Evolutionary conservation across 2,888 invertebrate genomes (phyloP).

Genomic region (Ferdinandea cuprea): DNA sequence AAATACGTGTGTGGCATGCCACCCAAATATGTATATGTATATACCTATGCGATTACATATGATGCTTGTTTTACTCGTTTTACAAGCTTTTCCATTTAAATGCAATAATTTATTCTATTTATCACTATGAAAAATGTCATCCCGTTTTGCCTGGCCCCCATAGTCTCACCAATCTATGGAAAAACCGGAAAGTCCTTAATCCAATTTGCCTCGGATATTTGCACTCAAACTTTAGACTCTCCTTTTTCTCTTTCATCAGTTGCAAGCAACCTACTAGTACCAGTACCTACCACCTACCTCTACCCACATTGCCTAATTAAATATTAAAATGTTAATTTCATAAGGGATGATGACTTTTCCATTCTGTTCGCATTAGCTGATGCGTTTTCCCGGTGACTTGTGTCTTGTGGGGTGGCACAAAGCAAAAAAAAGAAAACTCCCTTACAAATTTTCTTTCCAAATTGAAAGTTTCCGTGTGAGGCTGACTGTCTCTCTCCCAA

Average conservation of each 20-base stretch:
- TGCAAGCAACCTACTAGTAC: constrained; percentile 8
- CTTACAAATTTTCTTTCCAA: constrained; percentile 26
- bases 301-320: constrained; percentile 56
- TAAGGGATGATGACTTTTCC: constrained; percentile 70
- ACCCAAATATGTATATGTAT: no score
- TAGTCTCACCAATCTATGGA: constrained; percentile 9
- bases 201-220: constrained; percentile 69
- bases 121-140: constrained; percentile 27
- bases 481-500: background rate
- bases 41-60: background rate
- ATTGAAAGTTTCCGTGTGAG: constrained; percentile 56
- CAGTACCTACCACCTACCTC: constrained; percentile 11
- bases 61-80: background rate
- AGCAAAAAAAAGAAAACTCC: no score
- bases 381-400: constrained; percentile 45
- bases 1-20: no score
- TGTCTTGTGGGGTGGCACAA: constrained; percentile 7
- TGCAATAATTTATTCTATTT: constrained; percentile 66
- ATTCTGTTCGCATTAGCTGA: constrained; percentile 62
- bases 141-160: background rate
- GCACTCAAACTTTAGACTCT: constrained; percentile 58
- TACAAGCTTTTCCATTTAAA: constrained; percentile 43
- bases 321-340: constrained; percentile 74
- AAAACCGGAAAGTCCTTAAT: constrained; percentile 63
- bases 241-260: background rate